Evolutionary conservation across 2,797 vertebrate species (phyloP).

Genomic region (Acanthiza pusilla): DNA sequence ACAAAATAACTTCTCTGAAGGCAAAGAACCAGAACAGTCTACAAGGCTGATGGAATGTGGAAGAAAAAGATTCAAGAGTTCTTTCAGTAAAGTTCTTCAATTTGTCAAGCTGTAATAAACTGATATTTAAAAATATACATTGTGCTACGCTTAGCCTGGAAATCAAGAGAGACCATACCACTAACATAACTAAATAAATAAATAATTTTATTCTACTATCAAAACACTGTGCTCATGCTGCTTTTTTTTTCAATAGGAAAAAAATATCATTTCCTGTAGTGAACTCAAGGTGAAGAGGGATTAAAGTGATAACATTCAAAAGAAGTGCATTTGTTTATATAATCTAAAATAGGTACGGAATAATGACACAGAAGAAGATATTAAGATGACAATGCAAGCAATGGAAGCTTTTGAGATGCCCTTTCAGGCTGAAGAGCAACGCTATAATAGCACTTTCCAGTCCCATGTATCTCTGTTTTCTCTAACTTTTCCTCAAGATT

Average conservation of each 20-base stretch:
- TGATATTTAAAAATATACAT: constrained; percentile 11
- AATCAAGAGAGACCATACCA: neutral
- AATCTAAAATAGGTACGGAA: neutral
- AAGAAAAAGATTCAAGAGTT: constrained; percentile 40
- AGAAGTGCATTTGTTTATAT: neutral
- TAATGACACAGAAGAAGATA: constrained; percentile 4
- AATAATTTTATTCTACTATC: neutral
- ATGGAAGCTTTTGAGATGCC: neutral
- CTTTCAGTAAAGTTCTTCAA: neutral
- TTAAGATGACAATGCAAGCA: neutral
- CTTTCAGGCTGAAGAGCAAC: neutral
- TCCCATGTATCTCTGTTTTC: neutral
- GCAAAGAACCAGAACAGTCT: constrained; percentile 46
- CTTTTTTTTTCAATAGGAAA: neutral
- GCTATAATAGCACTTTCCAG: neutral
- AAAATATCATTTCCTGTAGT: neutral
- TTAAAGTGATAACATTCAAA: neutral
- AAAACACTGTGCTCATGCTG: neutral
- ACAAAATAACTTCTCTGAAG: constrained; percentile 48
- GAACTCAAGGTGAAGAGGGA: constrained; percentile 10
- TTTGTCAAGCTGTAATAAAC: neutral
- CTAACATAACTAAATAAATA: neutral
- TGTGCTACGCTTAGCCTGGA: neutral
- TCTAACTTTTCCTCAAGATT: neutral
- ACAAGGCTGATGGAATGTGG: neutral